Percentiles rank a stretch among this genome's conserved stretches.
Conservation (phyloP, 2,888 invertebrate genomes). For the Rapana venosa region DNA sequence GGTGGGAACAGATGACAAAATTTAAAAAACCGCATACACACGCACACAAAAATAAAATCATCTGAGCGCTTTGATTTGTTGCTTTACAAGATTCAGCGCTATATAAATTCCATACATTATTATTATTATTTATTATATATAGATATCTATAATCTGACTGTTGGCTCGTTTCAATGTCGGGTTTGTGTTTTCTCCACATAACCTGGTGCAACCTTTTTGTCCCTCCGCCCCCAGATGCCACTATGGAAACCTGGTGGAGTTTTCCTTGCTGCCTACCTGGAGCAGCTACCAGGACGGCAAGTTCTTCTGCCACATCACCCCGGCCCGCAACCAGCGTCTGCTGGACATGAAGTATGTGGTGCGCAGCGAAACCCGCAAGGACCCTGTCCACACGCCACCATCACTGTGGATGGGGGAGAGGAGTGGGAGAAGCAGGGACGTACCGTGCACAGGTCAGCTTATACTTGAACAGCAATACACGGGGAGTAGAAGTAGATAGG, state of each 20-base stretch:
- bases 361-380: constrained; percentile 47
- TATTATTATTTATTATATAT: too few species aligned
- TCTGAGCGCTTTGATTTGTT: too few species aligned
- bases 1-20: too few species aligned
- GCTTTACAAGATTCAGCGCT: too few species aligned
- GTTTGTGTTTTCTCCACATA: too few species aligned
- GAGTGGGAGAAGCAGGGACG: constrained; percentile 64
- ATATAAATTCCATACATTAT: too few species aligned
- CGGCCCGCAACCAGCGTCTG: constrained; percentile 58
- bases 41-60: too few species aligned
- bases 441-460: constrained; percentile 55
- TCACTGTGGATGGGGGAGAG: constrained; percentile 57
- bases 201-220: background rate
- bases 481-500: too few species aligned
- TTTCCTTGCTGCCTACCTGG: constrained; percentile 69
- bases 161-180: too few species aligned
- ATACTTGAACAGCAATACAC: too few species aligned
- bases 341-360: constrained; percentile 63
- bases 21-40: too few species aligned
- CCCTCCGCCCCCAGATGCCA: constrained; percentile 66
- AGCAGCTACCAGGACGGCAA: constrained; percentile 55
- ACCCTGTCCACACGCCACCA: constrained; percentile 50
- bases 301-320: constrained; percentile 69
- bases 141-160: too few species aligned
- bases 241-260: constrained; percentile 72